A percentile compares a stretch with the other conserved stretches of the same genome.
Conservation (phyloP, 92 coral and sea anemone genomes). For the Scolanthus callimorphus region DNA sequence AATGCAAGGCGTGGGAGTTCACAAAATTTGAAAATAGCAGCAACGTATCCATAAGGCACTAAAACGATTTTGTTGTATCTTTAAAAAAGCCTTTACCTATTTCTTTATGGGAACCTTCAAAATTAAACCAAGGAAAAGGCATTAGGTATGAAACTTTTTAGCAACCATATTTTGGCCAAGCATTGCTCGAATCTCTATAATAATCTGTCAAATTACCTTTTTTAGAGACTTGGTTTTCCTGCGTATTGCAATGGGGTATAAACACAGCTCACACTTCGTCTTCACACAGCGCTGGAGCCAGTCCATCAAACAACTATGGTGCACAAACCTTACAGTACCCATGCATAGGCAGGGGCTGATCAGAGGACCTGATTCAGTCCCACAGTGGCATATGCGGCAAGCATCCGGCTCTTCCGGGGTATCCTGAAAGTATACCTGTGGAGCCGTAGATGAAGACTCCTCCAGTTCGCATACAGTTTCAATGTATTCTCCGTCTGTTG, state of each 20-base stretch:
- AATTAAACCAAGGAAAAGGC: too few relatives aligned
- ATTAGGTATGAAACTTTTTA: too few relatives aligned
- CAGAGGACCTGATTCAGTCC: constrained; percentile 53
- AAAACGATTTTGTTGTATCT: too few relatives aligned
- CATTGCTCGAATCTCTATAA: too few relatives aligned
- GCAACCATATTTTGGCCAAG: too few relatives aligned
- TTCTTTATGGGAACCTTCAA: too few relatives aligned
- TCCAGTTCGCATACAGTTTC: background rate
- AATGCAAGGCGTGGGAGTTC: too few relatives aligned
- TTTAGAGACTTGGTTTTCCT: constrained; percentile 72
- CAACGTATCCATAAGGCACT: too few relatives aligned
- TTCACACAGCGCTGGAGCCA: constrained; percentile 88
- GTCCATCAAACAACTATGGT: constrained; percentile 85
- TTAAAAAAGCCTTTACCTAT: too few relatives aligned
- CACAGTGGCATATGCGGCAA: constrained; percentile 93
- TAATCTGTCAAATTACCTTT: constrained; percentile 55
- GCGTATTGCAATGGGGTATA: constrained; percentile 67
- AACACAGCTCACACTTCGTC: constrained; percentile 91
- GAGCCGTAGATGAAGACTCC: too few relatives aligned
- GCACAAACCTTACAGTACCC: constrained; percentile 86
- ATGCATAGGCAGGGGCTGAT: constrained; percentile 94
- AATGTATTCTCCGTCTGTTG: background rate
- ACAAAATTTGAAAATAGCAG: too few relatives aligned
- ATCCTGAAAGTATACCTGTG: constrained; percentile 5
- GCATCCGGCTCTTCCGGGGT: constrained; percentile 27